Conservation (phyloP, 1,140 invertebrate species). For the Parasteatoda tepidariorum region DNA sequence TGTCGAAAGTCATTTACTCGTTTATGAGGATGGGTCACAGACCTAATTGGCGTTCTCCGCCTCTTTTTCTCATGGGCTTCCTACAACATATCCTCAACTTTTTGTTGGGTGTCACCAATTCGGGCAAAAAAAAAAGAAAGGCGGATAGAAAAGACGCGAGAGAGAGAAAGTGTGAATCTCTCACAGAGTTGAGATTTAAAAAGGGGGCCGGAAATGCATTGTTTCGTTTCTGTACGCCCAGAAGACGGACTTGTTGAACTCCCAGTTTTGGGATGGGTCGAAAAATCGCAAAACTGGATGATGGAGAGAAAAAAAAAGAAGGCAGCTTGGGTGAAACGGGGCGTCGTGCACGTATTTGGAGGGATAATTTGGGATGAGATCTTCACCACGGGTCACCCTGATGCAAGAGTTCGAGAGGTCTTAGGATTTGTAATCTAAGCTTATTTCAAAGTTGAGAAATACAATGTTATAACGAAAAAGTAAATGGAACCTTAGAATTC, state of each 20-base stretch:
- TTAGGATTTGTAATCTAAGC: no score
- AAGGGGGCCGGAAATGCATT: conserved; percentile 41
- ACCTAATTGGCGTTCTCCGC: no score
- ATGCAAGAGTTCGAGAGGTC: neutral
- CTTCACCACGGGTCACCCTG: neutral
- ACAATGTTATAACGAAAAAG: no score
- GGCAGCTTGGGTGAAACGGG: neutral
- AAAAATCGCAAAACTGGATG: neutral
- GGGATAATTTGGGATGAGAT: neutral
- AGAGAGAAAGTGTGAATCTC: conserved; percentile 20
- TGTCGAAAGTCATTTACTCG: no score
- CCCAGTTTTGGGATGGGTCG: conserved; percentile 14
- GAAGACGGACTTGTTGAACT: conserved; percentile 32
- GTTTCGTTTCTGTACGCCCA: conserved; percentile 23
- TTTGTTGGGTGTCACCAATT: neutral
- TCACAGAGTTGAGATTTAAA: neutral
- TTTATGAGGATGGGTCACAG: no score
- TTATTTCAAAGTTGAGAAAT: no score
- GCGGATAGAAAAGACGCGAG: neutral
- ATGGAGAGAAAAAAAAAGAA: neutral
- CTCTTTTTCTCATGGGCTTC: neutral
- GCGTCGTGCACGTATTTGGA: conserved; percentile 3
- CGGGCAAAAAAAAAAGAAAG: neutral
- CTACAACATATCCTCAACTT: neutral
- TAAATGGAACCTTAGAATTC: no score